phyloP scores from a whole-genome alignment of 1,140 invertebrate species.

The Ostrea edulis region DNA sequence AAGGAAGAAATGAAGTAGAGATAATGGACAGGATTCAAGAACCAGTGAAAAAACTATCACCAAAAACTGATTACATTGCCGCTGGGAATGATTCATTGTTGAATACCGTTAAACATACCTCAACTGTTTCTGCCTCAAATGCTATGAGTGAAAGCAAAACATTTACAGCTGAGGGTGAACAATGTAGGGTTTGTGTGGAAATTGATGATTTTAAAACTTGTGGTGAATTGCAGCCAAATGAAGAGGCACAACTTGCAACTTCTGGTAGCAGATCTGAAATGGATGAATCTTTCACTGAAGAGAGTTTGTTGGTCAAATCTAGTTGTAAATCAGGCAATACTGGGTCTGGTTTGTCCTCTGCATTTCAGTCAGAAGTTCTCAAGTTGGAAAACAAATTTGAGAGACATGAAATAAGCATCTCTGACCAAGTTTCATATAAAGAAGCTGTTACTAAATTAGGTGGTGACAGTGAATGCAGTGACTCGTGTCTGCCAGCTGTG shows the following conservation, averaged over 20 bases:
- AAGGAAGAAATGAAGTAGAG: background rate
- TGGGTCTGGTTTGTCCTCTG: background rate
- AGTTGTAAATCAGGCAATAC: background rate
- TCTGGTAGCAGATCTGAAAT: background rate
- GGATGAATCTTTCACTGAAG: background rate
- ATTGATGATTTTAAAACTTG: background rate
- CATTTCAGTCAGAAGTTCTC: background rate
- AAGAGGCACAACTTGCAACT: background rate
- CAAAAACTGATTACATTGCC: background rate
- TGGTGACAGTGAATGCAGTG: background rate
- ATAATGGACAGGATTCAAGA: background rate
- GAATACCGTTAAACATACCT: background rate
- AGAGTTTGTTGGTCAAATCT: background rate
- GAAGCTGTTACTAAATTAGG: background rate
- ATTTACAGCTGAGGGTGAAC: background rate
- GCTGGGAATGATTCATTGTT: background rate
- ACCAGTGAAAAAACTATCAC: background rate
- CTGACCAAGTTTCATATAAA: background rate
- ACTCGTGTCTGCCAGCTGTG: background rate
- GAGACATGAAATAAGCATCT: background rate
- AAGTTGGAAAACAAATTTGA: background rate
- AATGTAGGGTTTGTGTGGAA: background rate
- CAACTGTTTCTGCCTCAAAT: background rate
- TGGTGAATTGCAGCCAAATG: background rate
- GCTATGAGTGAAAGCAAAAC: background rate